Base-by-base conservation (phyloP, 2,888 invertebrate genomes). In the Drosophila seclusa region DNA sequence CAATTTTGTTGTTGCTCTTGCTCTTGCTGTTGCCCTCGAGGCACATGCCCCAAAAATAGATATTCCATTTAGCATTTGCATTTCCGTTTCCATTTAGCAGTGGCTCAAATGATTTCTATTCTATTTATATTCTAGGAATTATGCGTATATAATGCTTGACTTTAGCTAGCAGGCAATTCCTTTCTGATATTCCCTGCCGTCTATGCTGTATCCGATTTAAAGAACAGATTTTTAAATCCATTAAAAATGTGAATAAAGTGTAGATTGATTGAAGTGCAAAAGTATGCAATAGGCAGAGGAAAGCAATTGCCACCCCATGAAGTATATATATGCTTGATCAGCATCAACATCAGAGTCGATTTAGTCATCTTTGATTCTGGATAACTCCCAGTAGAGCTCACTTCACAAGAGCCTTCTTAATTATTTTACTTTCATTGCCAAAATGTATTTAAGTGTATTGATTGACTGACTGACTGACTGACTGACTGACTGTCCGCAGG, bases 71-170 rank as follows among this genome's bases (percentile, higher is more conserved):
- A 45, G 1, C 24, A 24, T 45, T 45, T 45, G 24, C 54, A 80
- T 82, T 77, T 64, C 48, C 77, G 63, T 54, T 68, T 61, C 42
- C 77, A 66, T 57, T 68, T 61, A 78, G 53, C 86, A 79, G 69
- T 78, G 58, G 69, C 83, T 82, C 69, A 76, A 81, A 81, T 71
- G 4, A 2, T 48, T 42, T 50, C 58, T 24, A 69, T 31, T 31
- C 31, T 32, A 32, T 10, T 32, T 32, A 32, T 11, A 32, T 42
- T 50, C 58, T 42, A 74, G 45, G 24, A 21, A 21, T 42, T 42
- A 5, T 42, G 21, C 11, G 42, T 7, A 8, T 7, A 24, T 45
- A 42, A 21, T 42, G 6, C 13, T 4, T 8, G 16, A 24, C 7
- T 8, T 24, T 24, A 3, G 4, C 11, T 1, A 21, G 42, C 42